Evolutionary conservation across 2,113 vertebrate species (phyloP).

Genomic region (Thymallus thymallus): DNA sequence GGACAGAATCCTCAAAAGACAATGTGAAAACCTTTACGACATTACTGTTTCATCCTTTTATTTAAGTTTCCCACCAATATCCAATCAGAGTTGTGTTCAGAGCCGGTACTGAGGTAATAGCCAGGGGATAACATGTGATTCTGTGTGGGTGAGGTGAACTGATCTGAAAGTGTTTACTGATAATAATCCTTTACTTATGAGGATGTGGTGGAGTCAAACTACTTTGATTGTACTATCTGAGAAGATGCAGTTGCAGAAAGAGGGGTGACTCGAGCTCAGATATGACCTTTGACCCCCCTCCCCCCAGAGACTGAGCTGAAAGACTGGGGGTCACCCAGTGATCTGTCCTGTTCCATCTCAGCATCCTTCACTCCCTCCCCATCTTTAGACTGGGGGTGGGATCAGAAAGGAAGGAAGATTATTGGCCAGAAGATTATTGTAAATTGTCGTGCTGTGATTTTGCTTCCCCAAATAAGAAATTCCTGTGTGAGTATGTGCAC

Average conservation of each 20-base stretch:
- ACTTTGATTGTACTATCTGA: constrained; percentile 61
- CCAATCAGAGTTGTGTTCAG: constrained; percentile 11
- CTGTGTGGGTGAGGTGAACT: constrained; percentile 21
- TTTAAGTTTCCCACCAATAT: not conserved
- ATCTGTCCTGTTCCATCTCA: constrained; percentile 18
- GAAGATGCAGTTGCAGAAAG: constrained; percentile 1
- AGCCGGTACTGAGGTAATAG: constrained; percentile 12
- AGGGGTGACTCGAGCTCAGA: not conserved
- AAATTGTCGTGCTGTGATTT: constrained; percentile 74
- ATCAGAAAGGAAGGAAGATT: constrained; percentile 25
- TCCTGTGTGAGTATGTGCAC: constrained; percentile 36
- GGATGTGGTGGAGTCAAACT: constrained; percentile 54
- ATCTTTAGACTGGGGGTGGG: constrained; percentile 6
- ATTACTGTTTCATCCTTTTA: not conserved
- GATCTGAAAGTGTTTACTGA: constrained; percentile 4
- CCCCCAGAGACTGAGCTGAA: not conserved
- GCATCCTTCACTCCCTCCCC: not conserved
- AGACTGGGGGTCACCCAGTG: not conserved
- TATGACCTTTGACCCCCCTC: not conserved
- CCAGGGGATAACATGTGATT: constrained; percentile 16
- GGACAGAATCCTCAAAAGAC: not conserved
- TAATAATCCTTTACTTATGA: constrained; percentile 44
- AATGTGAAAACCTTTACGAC: not conserved
- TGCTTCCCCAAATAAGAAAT: constrained; percentile 62
- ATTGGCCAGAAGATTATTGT: constrained; percentile 51